Percentiles rank a stretch among this genome's conserved stretches.
Conservation (phyloP, 2,888 invertebrate species). For the Apomyelois bistriatella region DNA sequence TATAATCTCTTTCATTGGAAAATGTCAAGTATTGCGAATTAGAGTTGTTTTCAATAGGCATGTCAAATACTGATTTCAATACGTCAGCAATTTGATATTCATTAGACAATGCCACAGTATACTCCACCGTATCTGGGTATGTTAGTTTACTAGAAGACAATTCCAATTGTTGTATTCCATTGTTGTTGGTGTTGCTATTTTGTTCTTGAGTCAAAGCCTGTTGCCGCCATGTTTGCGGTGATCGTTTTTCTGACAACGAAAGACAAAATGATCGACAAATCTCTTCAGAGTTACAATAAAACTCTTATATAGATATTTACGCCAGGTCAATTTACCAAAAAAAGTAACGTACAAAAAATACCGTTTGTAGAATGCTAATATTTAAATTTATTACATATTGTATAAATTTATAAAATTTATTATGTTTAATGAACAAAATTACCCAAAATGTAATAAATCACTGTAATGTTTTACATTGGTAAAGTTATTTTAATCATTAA, state of each 20-base stretch:
- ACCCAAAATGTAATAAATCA: too few relatives aligned
- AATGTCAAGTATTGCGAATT: neutral
- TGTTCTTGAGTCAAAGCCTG: constrained; percentile 18
- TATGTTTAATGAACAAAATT: too few relatives aligned
- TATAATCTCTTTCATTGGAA: neutral
- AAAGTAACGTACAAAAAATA: too few relatives aligned
- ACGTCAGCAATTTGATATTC: neutral
- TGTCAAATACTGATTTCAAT: neutral
- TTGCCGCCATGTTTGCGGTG: constrained; percentile 20
- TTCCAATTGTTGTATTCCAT: neutral
- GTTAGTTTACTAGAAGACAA: neutral
- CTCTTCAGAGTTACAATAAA: neutral
- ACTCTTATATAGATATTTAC: too few relatives aligned
- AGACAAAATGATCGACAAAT: constrained; percentile 1
- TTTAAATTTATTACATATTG: too few relatives aligned
- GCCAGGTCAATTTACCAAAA: too few relatives aligned
- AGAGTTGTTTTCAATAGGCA: neutral
- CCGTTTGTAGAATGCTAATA: too few relatives aligned
- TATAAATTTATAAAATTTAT: too few relatives aligned
- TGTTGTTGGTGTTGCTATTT: neutral
- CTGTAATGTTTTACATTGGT: too few relatives aligned
- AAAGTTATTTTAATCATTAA: too few relatives aligned
- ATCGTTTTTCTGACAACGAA: constrained; percentile 23
- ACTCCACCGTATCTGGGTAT: neutral
- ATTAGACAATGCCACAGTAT: neutral